Percentiles rank a stretch among this genome's conserved stretches.
Evolutionary conservation across 2,113 vertebrate species (phyloP).

Genomic region (Engystomops pustulosus): DNA sequence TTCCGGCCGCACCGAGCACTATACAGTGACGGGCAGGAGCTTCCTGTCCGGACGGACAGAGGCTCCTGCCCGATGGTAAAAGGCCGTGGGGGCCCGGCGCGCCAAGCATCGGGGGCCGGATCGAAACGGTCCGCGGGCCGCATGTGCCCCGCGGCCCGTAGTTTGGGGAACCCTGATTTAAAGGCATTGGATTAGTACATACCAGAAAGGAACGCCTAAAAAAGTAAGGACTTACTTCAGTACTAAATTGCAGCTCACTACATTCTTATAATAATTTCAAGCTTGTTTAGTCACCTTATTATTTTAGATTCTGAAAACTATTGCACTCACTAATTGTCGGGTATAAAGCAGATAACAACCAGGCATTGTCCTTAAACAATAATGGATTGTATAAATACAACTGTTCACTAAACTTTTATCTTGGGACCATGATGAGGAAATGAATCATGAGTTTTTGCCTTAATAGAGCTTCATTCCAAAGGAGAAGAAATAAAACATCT

Average conservation of each 20-base stretch:
- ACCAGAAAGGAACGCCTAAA: too few species aligned
- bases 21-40: too few species aligned
- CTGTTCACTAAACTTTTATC: not conserved
- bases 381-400: slow-evolving; percentile 1
- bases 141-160: too few species aligned
- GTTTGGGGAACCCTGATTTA: too few species aligned
- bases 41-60: too few species aligned
- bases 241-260: not conserved
- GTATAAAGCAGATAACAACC: slow-evolving; percentile 1
- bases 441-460: slow-evolving; percentile 35
- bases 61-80: too few species aligned
- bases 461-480: not conserved
- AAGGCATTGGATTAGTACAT: too few species aligned
- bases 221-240: too few species aligned
- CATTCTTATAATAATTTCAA: slow-evolving; percentile 34
- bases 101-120: too few species aligned
- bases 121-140: too few species aligned
- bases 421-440: slow-evolving; percentile 22
- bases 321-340: not conserved
- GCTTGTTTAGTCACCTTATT: not conserved
- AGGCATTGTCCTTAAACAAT: slow-evolving; percentile 35
- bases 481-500: slow-evolving; percentile 14
- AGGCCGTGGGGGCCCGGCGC: too few species aligned
- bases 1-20: too few species aligned
- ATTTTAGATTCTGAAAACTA: not conserved